phyloP scores from a whole-genome alignment of 1,140 invertebrate genomes.

The Neuroterus valhalla region DNA sequence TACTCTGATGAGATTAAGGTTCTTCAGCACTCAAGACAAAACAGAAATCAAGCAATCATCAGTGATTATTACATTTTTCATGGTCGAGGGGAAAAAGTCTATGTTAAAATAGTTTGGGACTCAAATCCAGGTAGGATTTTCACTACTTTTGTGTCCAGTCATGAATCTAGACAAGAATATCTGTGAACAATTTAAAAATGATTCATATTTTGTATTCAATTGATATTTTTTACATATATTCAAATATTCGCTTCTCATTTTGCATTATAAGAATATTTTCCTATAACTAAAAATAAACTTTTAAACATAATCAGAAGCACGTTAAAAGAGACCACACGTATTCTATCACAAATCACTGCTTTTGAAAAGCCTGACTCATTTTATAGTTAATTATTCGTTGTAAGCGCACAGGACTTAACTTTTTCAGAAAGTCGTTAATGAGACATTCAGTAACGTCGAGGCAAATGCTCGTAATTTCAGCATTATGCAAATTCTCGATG shows the following conservation, averaged over 20 bases:
- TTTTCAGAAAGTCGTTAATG: slow-evolving; percentile 5
- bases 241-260: too few relatives aligned
- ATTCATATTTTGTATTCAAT: too few relatives aligned
- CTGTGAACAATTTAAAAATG: too few relatives aligned
- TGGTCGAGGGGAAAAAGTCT: slow-evolving; percentile 4
- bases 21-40: slow-evolving; percentile 50
- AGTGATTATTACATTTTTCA: slow-evolving; percentile 62
- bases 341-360: not conserved
- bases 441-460: not conserved
- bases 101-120: not conserved
- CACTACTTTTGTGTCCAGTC: too few relatives aligned
- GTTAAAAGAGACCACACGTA: not conserved
- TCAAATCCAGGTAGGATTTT: too few relatives aligned
- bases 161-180: too few relatives aligned
- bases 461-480: too few relatives aligned
- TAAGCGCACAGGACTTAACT: not conserved
- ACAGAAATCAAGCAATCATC: slow-evolving; percentile 70
- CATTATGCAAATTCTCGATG: not conserved
- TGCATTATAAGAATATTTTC: too few relatives aligned
- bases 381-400: not conserved
- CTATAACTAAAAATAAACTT: too few relatives aligned
- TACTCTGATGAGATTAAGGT: slow-evolving; percentile 24
- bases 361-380: slow-evolving; percentile 8
- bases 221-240: too few relatives aligned
- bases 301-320: not conserved